These are phyloP conservation scores for Coccyzus lansbergi DNA, from an alignment of 2,797 vertebrate species.

Conservation along the genomic window DNA sequence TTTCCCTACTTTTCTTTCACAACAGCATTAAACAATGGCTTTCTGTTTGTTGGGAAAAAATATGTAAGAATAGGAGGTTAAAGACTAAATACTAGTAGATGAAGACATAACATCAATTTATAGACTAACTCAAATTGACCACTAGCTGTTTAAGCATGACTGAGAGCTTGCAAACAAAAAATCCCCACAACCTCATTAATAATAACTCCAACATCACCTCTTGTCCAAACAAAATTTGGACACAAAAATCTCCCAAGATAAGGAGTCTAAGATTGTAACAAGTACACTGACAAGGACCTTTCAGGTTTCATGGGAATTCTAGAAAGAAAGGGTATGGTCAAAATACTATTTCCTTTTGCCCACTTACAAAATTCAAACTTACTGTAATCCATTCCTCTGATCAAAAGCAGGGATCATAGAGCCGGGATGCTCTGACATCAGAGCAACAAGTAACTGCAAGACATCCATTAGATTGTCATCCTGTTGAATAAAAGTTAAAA, in stretches of 20 bases:
- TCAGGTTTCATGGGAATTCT: background rate
- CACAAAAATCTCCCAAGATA: background rate
- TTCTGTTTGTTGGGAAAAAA: background rate
- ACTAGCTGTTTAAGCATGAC: background rate
- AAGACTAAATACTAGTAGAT: background rate
- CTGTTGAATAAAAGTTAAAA: slow-evolving; percentile 73
- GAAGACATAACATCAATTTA: background rate
- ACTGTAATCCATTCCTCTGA: slow-evolving; percentile 96
- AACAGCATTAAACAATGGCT: background rate
- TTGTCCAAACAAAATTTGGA: background rate
- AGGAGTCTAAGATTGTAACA: background rate
- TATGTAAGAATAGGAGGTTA: background rate
- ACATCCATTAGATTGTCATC: slow-evolving; percentile 99
- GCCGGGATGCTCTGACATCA: slow-evolving; percentile 95
- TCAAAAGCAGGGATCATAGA: slow-evolving; percentile 97
- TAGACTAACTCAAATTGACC: background rate
- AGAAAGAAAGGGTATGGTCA: background rate
- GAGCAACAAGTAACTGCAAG: slow-evolving; percentile 93
- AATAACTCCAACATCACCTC: slow-evolving; percentile 4
- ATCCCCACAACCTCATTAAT: background rate
- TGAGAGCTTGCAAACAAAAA: background rate
- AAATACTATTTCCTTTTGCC: background rate
- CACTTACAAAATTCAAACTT: slow-evolving; percentile 43
- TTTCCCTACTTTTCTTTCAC: background rate
- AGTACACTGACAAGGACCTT: background rate